A percentile compares a stretch with the other conserved stretches of the same genome.
These are phyloP conservation scores for Tinamus guttatus DNA, from an alignment of 2,113 vertebrate species.

Conservation along the genomic window DNA sequence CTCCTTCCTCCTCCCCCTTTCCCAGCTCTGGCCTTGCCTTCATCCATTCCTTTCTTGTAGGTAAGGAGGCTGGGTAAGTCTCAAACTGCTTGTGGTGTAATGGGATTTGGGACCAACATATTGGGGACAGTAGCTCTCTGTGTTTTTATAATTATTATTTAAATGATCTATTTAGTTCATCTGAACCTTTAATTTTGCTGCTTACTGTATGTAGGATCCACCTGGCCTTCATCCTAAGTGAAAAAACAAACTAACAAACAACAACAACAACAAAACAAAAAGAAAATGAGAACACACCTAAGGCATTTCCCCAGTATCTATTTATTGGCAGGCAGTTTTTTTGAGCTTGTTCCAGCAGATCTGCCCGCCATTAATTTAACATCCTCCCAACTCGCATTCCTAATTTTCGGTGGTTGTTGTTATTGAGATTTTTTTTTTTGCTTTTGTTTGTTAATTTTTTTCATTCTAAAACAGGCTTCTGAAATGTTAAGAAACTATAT, in stretches of 20 bases:
- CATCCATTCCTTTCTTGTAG: not conserved
- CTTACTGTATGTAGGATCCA: slow-evolving; percentile 71
- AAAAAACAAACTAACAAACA: slow-evolving; percentile 45
- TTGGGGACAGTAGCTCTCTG: slow-evolving; percentile 56
- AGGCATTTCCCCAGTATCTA: slow-evolving; percentile 66
- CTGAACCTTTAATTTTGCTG: slow-evolving; percentile 74
- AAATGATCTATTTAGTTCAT: slow-evolving; percentile 66
- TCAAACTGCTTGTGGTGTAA: slow-evolving; percentile 27
- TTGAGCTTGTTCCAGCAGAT: slow-evolving; percentile 64
- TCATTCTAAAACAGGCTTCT: slow-evolving; percentile 37
- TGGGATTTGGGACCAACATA: slow-evolving; percentile 42
- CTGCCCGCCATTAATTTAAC: slow-evolving; percentile 56
- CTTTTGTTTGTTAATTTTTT: not conserved
- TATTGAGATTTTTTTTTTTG: not conserved
- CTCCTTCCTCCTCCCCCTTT: not conserved
- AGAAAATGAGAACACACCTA: slow-evolving; percentile 36
- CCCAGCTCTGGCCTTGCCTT: slow-evolving; percentile 20
- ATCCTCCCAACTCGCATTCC: slow-evolving; percentile 59
- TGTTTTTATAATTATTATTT: slow-evolving; percentile 68
- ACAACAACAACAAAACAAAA: slow-evolving; percentile 36
- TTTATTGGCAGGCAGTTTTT: slow-evolving; percentile 76
- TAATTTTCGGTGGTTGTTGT: slow-evolving; percentile 41
- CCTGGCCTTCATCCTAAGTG: slow-evolving; percentile 73
- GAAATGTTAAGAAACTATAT: slow-evolving; percentile 32
- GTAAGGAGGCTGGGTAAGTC: slow-evolving; percentile 17